These are phyloP conservation scores for Drosophila arizonae DNA, from an alignment of 1,140 invertebrate genomes.

Conservation along the genomic window DNA sequence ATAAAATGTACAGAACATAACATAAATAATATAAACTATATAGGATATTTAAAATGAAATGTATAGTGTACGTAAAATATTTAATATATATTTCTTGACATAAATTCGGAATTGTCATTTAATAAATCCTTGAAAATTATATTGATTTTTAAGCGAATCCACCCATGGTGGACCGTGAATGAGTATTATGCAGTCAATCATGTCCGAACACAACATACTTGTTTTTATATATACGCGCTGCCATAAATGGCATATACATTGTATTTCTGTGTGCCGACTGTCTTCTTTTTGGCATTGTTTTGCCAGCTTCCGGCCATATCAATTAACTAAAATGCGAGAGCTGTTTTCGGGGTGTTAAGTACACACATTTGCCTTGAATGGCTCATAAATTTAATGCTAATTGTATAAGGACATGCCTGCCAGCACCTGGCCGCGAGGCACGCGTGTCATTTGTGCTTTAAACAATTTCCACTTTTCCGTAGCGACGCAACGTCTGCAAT, in stretches of 20 bases:
- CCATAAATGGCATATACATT: conserved; percentile 10
- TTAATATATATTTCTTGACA: too few species aligned
- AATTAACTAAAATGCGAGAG: conserved; percentile 60
- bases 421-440: conserved; percentile 14
- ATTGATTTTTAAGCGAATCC: too few species aligned
- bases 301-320: conserved; percentile 50
- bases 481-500: conserved; percentile 6
- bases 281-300: conserved; percentile 17
- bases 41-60: too few species aligned
- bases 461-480: conserved; percentile 29
- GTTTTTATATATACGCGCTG: background rate
- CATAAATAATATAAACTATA: too few species aligned
- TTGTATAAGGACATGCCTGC: conserved; percentile 45
- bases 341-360: conserved; percentile 15
- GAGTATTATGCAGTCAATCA: too few species aligned
- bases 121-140: too few species aligned
- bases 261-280: conserved; percentile 20
- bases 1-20: too few species aligned
- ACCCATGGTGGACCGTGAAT: too few species aligned
- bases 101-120: too few species aligned
- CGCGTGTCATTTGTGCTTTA: conserved; percentile 15
- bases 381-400: conserved; percentile 75
- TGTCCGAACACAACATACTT: too few species aligned
- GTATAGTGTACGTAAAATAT: too few species aligned
- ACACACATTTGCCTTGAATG: conserved; percentile 60